These are phyloP conservation scores for Clivina fossor DNA, from an alignment of 2,888 invertebrate genomes.

Conservation along the genomic window DNA sequence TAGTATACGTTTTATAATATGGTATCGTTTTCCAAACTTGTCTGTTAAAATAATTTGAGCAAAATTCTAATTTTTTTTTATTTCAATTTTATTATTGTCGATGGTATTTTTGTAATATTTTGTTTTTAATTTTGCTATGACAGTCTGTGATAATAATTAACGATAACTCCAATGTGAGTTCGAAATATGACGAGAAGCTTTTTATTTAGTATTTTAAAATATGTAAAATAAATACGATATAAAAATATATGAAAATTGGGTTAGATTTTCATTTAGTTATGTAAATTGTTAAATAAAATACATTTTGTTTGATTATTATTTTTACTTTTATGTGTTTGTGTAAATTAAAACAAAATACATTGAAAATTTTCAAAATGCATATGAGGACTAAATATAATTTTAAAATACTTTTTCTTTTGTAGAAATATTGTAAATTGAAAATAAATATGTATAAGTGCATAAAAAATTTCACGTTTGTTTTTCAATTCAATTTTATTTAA, in stretches of 20 bases:
- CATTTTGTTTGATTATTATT: conserved; percentile 1
- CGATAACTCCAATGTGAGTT: conserved; percentile 50
- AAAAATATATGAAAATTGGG: conserved; percentile 7
- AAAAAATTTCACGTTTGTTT: neutral
- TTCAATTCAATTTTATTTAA: neutral
- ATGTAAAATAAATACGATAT: conserved; percentile 1
- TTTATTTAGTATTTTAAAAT: conserved; percentile 5
- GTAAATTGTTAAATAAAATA: neutral
- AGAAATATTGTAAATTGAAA: no score
- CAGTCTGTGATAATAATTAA: conserved; percentile 54
- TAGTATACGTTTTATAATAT: conserved; percentile 40
- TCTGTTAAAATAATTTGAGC: conserved; percentile 2
- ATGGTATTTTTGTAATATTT: conserved; percentile 35
- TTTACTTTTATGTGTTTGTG: no score
- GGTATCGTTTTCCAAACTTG: conserved; percentile 38
- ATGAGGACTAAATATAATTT: no score
- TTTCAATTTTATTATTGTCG: conserved; percentile 5
- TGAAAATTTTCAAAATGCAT: no score
- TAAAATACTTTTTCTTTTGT: no score
- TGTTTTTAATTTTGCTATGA: conserved; percentile 52
- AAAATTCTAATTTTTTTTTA: conserved; percentile 4
- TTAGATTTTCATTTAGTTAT: neutral
- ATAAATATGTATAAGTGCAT: neutral
- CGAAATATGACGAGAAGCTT: conserved; percentile 38
- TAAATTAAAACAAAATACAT: no score